Evolutionary conservation across 2,113 vertebrate species (phyloP).

Genomic region (Catharus bicknelli): DNA sequence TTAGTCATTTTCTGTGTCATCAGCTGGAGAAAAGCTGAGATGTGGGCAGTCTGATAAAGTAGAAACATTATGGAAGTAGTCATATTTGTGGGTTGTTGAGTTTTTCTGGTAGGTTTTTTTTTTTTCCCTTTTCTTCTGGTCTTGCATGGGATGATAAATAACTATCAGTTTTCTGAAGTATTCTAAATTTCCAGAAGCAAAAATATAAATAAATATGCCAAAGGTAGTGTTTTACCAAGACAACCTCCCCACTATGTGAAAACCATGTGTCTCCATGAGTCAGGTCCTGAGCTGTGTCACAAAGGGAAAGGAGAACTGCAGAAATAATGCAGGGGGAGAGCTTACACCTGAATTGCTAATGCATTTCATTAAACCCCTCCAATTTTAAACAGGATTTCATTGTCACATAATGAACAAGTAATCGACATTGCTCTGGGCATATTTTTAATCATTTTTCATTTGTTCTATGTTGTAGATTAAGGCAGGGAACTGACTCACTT

Average conservation of each 20-base stretch:
- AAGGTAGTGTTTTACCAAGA: neutral
- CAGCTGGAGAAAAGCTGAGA: neutral
- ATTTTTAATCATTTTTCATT: constrained; percentile 26
- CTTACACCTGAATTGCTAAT: neutral
- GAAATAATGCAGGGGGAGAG: neutral
- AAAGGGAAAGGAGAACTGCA: neutral
- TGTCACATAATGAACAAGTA: neutral
- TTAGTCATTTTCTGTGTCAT: neutral
- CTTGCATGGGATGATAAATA: neutral
- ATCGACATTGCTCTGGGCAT: neutral
- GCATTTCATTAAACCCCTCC: neutral
- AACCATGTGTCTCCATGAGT: neutral
- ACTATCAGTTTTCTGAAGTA: rapidly evolving
- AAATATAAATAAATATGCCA: neutral
- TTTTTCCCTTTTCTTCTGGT: neutral
- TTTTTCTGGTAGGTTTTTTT: rapidly evolving
- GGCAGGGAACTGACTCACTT: neutral
- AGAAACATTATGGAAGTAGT: neutral
- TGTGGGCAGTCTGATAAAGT: neutral
- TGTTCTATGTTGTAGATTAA: neutral
- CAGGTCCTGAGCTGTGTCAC: neutral
- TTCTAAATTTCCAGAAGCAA: neutral
- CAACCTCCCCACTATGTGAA: neutral
- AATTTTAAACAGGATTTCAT: neutral
- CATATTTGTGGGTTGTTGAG: rapidly evolving